Evolutionary conservation across 2,797 vertebrate species (phyloP).

Genomic region (Pipistrellus nathusii): DNA sequence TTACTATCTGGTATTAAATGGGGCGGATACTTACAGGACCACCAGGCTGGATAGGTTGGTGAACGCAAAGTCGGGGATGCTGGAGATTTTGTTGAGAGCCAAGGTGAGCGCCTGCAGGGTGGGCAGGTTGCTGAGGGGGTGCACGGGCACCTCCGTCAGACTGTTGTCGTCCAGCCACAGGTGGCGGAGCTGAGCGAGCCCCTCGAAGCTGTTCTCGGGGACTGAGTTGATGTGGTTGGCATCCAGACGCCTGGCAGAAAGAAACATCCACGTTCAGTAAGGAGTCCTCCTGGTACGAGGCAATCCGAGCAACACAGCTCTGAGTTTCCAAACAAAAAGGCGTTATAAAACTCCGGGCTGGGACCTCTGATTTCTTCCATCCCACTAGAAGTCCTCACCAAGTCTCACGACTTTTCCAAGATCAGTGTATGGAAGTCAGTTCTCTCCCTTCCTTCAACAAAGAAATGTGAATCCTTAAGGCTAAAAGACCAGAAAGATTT

Average conservation of each 20-base stretch:
- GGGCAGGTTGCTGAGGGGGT: constrained; percentile 93
- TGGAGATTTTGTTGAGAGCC: constrained; percentile 96
- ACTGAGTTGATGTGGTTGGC: constrained; percentile 97
- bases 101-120: constrained; percentile 96
- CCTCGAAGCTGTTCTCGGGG: constrained; percentile 96
- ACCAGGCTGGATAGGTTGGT: constrained; percentile 97
- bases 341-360: neutral
- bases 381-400: neutral
- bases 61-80: constrained; percentile 96
- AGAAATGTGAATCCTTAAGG: neutral
- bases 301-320: neutral
- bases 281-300: neutral
- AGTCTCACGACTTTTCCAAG: neutral
- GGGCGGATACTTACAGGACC: constrained; percentile 93
- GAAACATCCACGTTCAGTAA: neutral
- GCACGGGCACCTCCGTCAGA: constrained; percentile 93
- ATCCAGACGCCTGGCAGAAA: constrained; percentile 92
- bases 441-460: neutral
- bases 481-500: neutral
- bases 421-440: neutral
- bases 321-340: constrained; percentile 6
- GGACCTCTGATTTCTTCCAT: neutral
- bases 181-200: constrained; percentile 95
- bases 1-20: neutral
- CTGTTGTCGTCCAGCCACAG: constrained; percentile 99